A percentile compares a stretch with the other conserved stretches of the same genome.
These are phyloP conservation scores for Dasysyrphus tricinctus DNA, from an alignment of 2,888 invertebrate genomes.

Conservation along the genomic window DNA sequence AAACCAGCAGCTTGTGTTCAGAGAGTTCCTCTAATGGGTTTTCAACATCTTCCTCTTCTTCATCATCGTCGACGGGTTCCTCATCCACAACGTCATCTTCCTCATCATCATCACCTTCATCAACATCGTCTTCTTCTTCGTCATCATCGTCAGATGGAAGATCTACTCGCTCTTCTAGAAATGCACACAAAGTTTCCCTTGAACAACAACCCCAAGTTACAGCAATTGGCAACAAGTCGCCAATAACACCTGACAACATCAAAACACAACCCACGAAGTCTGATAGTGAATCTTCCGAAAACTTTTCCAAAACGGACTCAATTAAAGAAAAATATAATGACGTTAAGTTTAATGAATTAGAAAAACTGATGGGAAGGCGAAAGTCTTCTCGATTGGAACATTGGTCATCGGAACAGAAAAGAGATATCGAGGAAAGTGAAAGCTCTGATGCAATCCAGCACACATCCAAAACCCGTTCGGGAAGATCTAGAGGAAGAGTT, in stretches of 20 bases:
- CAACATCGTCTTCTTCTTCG: constrained; percentile 5
- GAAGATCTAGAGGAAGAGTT: constrained; percentile 12
- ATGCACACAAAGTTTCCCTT: not conserved
- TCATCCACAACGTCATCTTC: constrained; percentile 13
- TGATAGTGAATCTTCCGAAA: constrained; percentile 50
- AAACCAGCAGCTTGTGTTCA: constrained; percentile 58
- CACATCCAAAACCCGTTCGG: constrained; percentile 19
- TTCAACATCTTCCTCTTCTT: constrained; percentile 23
- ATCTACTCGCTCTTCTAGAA: constrained; percentile 52
- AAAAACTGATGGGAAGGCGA: constrained; percentile 31
- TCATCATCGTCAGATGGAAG: constrained; percentile 26
- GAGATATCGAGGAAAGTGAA: constrained; percentile 47
- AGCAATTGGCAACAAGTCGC: not conserved
- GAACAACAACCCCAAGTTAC: not conserved
- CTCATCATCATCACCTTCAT: constrained; percentile 6
- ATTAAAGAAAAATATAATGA: not conserved
- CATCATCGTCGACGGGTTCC: not conserved
- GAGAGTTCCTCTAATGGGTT: constrained; percentile 48
- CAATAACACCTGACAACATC: not conserved
- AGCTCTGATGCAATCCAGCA: constrained; percentile 21
- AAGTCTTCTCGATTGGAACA: constrained; percentile 28
- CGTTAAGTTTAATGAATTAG: constrained; percentile 25
- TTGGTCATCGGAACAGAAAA: not conserved
- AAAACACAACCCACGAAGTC: constrained; percentile 27
- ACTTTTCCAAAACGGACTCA: not conserved